Base-by-base conservation (phyloP, 2,888 invertebrate genomes). In the Tachina fera region DNA sequence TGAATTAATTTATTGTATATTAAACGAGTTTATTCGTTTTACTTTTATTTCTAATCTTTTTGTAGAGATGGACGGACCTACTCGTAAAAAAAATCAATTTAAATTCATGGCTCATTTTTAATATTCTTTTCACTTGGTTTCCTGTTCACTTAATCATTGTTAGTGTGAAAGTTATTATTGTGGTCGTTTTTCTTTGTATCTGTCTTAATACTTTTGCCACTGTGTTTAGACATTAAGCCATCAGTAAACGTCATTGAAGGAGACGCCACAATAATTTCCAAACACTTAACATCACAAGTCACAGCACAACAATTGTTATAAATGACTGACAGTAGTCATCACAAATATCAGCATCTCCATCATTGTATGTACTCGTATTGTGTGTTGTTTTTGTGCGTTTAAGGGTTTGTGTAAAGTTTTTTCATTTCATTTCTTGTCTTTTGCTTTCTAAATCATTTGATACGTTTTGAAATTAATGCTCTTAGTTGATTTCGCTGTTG, bases 291-390 rank as follows among this genome's bases (percentile, higher is more conserved):
- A 79, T 60, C 83, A 90, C 89, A 91, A 90, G 91, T 91, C 83
- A 86, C 90, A 81, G 74, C 53, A 91, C 90, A 90, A 89, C 90
- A 90, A 92, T 91, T 91, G 90, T 92, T 91, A 92, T 92, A 92
- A 92, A 92, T 92, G 91, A 91, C 88, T 83, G 79, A 76, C 91
- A 91, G 90, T 90, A 90, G 90, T 90, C 91, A 91, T 90, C 90
- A 76, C 39, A 43, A 77, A 67, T 16, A 81, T 74, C 74, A 74
- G 71, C 70, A 67, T 68, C 71, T 72, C 56, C 61, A 60, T 75
- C 80, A 78, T 70, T 61, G 65, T 63, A 31, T 31, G 31, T 31
- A 31, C 31, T 31, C 31, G 71, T 53, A 53, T 43, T 63, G 51
- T 49, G 19, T 74, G 11, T n/a, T 49, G 19, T 74, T 8, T n/a